These are phyloP conservation scores for Hemaris fuciformis DNA, from an alignment of 2,888 invertebrate genomes.

Conservation along the genomic window DNA sequence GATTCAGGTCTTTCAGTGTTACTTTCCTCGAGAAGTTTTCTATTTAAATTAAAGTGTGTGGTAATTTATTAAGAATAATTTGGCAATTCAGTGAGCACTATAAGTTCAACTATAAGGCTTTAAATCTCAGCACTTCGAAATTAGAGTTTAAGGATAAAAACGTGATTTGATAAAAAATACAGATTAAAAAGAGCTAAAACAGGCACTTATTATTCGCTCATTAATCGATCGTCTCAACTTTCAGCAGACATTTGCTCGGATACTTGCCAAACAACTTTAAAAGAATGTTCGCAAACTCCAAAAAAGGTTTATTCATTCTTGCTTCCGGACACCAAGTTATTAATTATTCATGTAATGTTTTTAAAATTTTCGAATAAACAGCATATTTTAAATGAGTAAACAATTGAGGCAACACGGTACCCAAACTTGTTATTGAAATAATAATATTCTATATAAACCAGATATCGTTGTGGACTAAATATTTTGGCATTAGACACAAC, in stretches of 20 bases:
- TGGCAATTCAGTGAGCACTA: no score
- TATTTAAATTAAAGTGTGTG: no score
- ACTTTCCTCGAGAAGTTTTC: no score
- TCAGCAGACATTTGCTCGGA: slow-evolving; percentile 12
- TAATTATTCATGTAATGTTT: slow-evolving; percentile 12
- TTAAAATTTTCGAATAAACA: neutral
- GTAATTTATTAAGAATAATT: no score
- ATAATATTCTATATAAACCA: neutral
- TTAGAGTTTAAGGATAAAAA: neutral
- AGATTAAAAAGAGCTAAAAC: neutral
- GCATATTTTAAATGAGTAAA: neutral
- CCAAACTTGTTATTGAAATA: neutral
- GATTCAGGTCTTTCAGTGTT: no score
- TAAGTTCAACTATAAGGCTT: neutral
- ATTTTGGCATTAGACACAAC: neutral
- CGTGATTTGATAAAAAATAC: neutral
- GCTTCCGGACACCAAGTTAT: slow-evolving; percentile 11
- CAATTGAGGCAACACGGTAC: neutral
- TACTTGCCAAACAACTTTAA: slow-evolving; percentile 14
- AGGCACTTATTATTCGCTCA: slow-evolving; percentile 10
- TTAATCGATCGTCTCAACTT: slow-evolving; percentile 11
- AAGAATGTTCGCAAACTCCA: slow-evolving; percentile 13
- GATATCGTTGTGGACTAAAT: neutral
- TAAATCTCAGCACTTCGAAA: no score
- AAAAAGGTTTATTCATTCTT: slow-evolving; percentile 13